Evolutionary conservation across 2,888 invertebrate genomes (phyloP).

Genomic region (Thumatha senex): DNA sequence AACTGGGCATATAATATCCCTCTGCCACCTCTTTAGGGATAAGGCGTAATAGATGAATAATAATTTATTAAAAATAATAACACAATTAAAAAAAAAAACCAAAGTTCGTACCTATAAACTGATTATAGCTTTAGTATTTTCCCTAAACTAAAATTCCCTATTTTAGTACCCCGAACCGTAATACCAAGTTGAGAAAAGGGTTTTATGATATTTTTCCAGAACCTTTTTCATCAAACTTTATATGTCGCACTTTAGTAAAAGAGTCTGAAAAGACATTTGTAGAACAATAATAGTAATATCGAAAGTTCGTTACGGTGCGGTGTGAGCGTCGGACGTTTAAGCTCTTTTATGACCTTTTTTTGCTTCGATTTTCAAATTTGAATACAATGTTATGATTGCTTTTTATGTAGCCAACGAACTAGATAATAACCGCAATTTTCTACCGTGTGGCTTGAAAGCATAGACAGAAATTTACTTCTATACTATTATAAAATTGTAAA

Average conservation of each 20-base stretch:
- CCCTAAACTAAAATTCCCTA: constrained; percentile 16
- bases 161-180: constrained; percentile 29
- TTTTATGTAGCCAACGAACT: not conserved
- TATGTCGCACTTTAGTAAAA: constrained; percentile 25
- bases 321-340: constrained; percentile 19
- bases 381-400: not conserved
- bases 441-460: too few relatives aligned
- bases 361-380: constrained; percentile 7
- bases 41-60: too few relatives aligned
- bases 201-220: constrained; percentile 38
- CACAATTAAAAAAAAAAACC: too few relatives aligned
- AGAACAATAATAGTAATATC: constrained; percentile 29
- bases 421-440: too few relatives aligned
- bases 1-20: too few relatives aligned
- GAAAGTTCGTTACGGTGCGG: constrained; percentile 22
- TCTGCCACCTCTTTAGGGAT: too few relatives aligned
- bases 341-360: constrained; percentile 8
- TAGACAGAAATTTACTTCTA: too few relatives aligned
- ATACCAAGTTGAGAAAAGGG: constrained; percentile 37
- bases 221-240: constrained; percentile 40
- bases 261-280: constrained; percentile 20
- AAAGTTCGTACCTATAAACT: constrained; percentile 27
- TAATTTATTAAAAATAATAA: too few relatives aligned
- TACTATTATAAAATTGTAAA: too few relatives aligned
- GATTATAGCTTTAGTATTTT: constrained; percentile 29